Evolutionary conservation across 2,797 vertebrate genomes (phyloP), one percentile per base, ranked within the genome.

Genomic region (Lerista edwardsae): DNA sequence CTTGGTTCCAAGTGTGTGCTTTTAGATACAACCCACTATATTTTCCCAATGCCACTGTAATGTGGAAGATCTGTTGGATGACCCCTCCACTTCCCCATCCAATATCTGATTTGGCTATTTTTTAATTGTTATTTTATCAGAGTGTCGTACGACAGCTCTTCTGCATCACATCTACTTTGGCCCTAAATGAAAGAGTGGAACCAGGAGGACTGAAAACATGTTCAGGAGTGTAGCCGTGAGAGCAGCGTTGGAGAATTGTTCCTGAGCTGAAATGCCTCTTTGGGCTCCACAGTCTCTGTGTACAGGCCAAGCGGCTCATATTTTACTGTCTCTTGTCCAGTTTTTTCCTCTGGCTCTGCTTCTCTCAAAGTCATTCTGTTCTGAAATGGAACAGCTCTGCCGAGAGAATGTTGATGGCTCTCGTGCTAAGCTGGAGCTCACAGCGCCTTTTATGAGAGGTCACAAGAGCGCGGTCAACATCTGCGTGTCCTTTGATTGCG

Each of bases 261-360:
- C n/a, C 74, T 88, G 74, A 89, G 83, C 84, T 92, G 83, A 83
- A 86, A 91, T 88, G 80, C 81, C 51, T n/a, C 81, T 0, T 72
- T 44, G 51, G 84, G 79, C 72, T 75, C 74, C 4, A 0, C 57
- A 27, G 85, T 72, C 83, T 72, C 83, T 85, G 75, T n/a, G 27
- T 3, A 15, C 67, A 41, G 85, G 86, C 84, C 89, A 87, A 88
- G 61, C 84, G 23, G 86, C 88, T 85, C 44, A 59, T 68, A 81
- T 86, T 88, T 89, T 83, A 75, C 67, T 90, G 91, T 90, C n/a
- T 62, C 80, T 7, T 64, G 41, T 85, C 87, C 89, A 89, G 71
- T 79, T 57, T 84, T 82, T 86, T 65, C 86, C 41, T 92, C 88
- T 85, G 83, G 86, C 34, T 29, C 36, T 27, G 36, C 0, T 84